Conservation (phyloP, 1,140 invertebrate species). For the Globodera rostochiensis region DNA sequence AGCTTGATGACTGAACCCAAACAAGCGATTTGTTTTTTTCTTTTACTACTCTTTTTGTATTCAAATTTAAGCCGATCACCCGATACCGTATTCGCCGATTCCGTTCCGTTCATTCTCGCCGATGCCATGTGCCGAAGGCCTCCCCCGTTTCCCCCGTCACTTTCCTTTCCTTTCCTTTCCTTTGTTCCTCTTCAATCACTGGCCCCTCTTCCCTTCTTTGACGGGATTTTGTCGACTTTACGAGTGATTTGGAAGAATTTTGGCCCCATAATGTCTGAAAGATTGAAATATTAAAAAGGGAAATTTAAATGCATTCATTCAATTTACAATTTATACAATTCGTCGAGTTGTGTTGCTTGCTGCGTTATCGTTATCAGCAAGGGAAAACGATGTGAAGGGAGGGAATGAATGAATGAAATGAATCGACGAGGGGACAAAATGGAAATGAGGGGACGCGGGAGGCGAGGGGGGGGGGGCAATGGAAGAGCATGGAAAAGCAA, state of each 20-base stretch:
- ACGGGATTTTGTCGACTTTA: not conserved
- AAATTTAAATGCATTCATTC: slow-evolving; percentile 2
- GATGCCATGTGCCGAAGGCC: not conserved
- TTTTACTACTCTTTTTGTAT: not conserved
- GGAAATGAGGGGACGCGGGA: not conserved
- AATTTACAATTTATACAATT: not conserved
- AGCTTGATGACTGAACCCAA: not conserved
- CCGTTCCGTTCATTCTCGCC: not conserved
- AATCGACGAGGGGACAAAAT: not conserved
- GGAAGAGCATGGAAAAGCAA: not conserved
- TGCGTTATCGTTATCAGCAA: not conserved
- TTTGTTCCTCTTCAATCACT: not conserved
- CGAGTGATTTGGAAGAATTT: not conserved
- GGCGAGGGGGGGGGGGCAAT: not conserved
- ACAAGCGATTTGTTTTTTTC: not conserved
- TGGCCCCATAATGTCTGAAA: not conserved
- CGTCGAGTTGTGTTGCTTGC: not conserved
- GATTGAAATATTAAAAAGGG: not conserved
- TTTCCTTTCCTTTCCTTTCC: not conserved
- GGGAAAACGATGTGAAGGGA: not conserved
- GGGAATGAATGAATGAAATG: not conserved
- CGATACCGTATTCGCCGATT: not conserved
- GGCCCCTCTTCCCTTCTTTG: not conserved
- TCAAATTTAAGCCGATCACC: not conserved
- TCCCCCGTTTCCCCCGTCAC: not conserved